Evolutionary conservation across 2,113 vertebrate genomes (phyloP), one percentile per base, ranked within the genome.

Genomic region (Numenius arquata): DNA sequence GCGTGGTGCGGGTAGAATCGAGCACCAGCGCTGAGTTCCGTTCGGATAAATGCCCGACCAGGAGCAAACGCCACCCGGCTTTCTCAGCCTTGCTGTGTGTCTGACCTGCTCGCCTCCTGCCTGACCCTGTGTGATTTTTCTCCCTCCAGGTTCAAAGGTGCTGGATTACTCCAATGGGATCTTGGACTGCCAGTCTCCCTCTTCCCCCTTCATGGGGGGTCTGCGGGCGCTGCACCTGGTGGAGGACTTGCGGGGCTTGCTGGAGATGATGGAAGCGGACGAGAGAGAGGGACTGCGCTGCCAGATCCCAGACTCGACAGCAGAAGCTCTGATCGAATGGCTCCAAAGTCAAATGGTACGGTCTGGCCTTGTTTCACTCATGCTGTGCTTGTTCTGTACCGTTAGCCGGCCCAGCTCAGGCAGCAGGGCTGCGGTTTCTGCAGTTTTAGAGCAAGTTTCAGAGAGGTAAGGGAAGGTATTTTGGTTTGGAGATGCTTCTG

Each of bases 181-280:
- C 90, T 99, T 99, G 91, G 99, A 99, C 95, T 99, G 99, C 94
- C 99, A 99, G 97, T 99, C 99, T 3, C 99, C 99, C 43, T 99
- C 99, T 3, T 99, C 99, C 18, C 99, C 99, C 0, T 99, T 99
- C 97, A 99, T 99, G 98, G 99, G 99, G 36, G 97, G 98, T 88
- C 96, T 99, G 89, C 98, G 99, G 55, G 99, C 98, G 0, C 97
- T 99, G 87, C 99, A 99, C 77, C 98, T 99, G 2, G 97, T 99
- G 82, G 99, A 99, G 85, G 99, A 99, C 85, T 97, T 99, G 65
- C 96, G 99, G 34, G 98, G 99, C 1, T 88, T 99, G 93, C 95
- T 99, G 82, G 99, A 99, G 96, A 94, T 99, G 97, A 99, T 99
- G 99, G 99, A 99, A 43, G 96, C 98, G 0, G 99, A 99, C 0